Evolutionary conservation across 2,113 vertebrate species (phyloP).

Genomic region (Cygnus buccinator): DNA sequence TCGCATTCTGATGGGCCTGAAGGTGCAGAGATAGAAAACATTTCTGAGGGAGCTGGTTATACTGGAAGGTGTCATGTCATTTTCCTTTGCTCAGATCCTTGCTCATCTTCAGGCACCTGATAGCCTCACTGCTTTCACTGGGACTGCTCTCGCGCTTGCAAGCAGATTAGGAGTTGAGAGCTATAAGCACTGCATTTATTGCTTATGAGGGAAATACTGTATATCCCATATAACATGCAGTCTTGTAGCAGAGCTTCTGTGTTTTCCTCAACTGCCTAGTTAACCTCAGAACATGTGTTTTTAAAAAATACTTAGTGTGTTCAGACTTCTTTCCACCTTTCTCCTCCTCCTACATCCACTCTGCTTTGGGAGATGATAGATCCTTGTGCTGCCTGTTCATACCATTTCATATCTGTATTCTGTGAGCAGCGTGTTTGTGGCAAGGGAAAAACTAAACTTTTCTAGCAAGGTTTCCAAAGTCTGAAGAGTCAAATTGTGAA

Average conservation of each 20-base stretch:
- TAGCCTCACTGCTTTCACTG: background rate
- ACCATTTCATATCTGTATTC: background rate
- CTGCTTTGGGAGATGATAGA: background rate
- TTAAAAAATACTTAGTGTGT: background rate
- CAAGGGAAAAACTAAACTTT: background rate
- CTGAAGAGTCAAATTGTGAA: background rate
- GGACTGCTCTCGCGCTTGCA: background rate
- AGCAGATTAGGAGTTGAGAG: background rate
- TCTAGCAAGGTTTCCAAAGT: background rate
- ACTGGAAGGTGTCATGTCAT: background rate
- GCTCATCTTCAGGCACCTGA: background rate
- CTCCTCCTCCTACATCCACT: background rate
- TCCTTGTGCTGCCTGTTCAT: too few relatives aligned
- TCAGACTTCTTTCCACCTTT: background rate
- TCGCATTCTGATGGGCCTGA: background rate
- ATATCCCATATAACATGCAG: background rate
- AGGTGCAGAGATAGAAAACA: accelerated
- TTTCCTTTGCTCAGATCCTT: background rate
- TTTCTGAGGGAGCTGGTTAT: background rate
- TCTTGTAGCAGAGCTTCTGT: accelerated
- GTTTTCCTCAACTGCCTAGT: background rate
- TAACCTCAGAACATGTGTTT: background rate
- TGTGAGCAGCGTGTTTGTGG: background rate
- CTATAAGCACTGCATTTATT: background rate
- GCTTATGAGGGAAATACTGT: background rate